Evolutionary conservation across 1,140 invertebrate species (phyloP), one percentile per base, ranked within the genome.

Genomic region (Cherax quadricarinatus): DNA sequence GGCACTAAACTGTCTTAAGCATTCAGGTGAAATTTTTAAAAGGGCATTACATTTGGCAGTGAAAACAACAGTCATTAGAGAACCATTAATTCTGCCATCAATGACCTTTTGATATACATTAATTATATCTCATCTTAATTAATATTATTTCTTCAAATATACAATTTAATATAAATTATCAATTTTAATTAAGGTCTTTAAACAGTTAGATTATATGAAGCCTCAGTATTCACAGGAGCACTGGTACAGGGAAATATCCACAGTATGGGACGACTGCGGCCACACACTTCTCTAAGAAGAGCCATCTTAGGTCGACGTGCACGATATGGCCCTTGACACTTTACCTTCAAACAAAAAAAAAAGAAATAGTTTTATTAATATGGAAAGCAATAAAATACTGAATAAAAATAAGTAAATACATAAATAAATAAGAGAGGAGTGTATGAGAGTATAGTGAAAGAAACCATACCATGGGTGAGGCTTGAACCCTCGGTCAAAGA

Each of bases 231-330:
- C 60, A 48, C 57, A 49, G 90, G 90, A 78, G 94, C 94, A 92
- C 94, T 94, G 85, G 94, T 94, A 94, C 96, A 97, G 91, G 97
- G 96, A 89, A 97, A 94, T 60, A 97, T 94, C 97, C 97, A 97
- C 9, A 96, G 94, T 10, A 96, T 90, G 18, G 97, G 96, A 95
- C 97, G 96, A 93, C 97, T 97, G 94, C 96, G 96, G 51, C 97
- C 97, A 95, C 97, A 98, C 24, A 98, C 97, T 96, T 98, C 97
- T 78, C 97, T 96, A 18, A 98, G 94, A 81, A 98, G 95, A 41
- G 96, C 96, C 94, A 97, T 96, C 94, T 97, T 97, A 89, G 97
- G 96, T 94, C 96, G 96, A 93, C 96, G 95, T 1, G 96, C 96
- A 91, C 97, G 95, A 94, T 96, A 96, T 53, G 96, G 95, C 75